phyloP scores from a whole-genome alignment of 2,888 invertebrate genomes.

The Pemphredon lugubris region DNA sequence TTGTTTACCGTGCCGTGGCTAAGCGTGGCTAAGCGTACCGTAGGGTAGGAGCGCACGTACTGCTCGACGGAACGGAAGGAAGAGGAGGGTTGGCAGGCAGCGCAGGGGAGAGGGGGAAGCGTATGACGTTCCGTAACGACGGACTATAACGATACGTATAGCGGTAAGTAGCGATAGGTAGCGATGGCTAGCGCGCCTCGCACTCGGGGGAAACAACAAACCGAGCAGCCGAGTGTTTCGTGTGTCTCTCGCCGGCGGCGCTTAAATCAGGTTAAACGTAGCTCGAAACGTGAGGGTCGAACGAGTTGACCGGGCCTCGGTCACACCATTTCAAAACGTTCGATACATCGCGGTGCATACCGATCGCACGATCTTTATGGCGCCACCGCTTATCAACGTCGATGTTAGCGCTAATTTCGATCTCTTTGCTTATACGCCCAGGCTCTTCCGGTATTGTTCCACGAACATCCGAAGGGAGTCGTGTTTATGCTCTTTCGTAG shows the following conservation, averaged over 20 bases:
- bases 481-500: too few species aligned
- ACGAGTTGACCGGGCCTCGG: too few species aligned
- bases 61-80: conserved; percentile 13
- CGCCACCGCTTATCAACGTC: too few species aligned
- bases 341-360: too few species aligned
- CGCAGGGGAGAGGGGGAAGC: neutral
- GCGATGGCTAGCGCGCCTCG: neutral
- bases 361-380: too few species aligned
- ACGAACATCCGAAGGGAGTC: too few species aligned
- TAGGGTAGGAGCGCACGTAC: conserved; percentile 41
- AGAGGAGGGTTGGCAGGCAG: neutral
- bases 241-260: neutral
- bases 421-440: too few species aligned
- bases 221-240: neutral
- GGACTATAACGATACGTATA: conserved; percentile 13
- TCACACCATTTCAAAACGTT: too few species aligned
- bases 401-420: too few species aligned
- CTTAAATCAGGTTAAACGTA: too few species aligned
- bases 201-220: neutral
- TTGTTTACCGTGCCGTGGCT: neutral
- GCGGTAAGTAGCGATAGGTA: neutral
- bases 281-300: too few species aligned
- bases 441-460: too few species aligned
- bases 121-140: neutral
- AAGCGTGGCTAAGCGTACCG: conserved; percentile 14